These are phyloP conservation scores for Dasyurus viverrinus DNA, from an alignment of 2,113 vertebrate genomes.

Conservation along the genomic window DNA sequence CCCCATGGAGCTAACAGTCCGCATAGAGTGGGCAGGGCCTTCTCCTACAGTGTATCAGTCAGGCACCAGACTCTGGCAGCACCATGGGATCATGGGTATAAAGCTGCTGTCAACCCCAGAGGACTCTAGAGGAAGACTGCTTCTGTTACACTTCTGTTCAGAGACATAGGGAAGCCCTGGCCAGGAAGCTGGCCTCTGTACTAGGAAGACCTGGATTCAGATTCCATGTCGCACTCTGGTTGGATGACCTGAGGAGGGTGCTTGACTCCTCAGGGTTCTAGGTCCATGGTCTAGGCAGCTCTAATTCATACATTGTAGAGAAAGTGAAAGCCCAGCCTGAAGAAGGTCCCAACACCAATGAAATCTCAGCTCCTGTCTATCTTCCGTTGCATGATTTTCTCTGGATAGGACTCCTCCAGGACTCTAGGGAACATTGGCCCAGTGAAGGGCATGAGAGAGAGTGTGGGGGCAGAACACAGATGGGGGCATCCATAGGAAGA, in stretches of 20 bases:
- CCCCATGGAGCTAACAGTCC: not conserved
- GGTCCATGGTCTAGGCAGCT: not conserved
- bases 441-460: not conserved
- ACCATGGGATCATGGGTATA: not conserved
- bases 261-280: not conserved
- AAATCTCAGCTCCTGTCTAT: not conserved
- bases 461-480: not conserved
- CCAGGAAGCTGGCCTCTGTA: fast-evolving
- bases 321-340: not conserved
- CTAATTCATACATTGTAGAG: not conserved
- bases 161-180: not conserved
- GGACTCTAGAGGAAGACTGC: not conserved
- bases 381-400: not conserved
- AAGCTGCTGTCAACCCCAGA: not conserved
- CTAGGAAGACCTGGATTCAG: not conserved
- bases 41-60: not conserved
- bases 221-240: not conserved
- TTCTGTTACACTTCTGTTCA: not conserved
- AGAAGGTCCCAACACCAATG: not conserved
- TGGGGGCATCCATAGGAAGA: not conserved
- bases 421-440: not conserved
- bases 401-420: not conserved
- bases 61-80: not conserved
- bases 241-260: not conserved
- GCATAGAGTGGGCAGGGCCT: not conserved